Evolutionary conservation across 2,888 invertebrate genomes (phyloP).

Genomic region (Steromphala cineraria): DNA sequence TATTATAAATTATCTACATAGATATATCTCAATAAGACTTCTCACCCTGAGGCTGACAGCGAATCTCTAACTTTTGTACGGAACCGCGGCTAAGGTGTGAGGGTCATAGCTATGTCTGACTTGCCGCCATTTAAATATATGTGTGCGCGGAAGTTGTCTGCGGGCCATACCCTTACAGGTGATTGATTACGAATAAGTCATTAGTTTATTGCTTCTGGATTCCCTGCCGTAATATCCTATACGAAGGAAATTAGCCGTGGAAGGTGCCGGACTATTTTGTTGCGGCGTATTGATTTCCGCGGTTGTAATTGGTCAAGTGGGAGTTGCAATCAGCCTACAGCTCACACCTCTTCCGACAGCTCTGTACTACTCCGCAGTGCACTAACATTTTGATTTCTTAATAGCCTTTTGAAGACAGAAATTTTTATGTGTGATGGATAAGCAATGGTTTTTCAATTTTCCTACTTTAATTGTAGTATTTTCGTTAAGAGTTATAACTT

Average conservation of each 20-base stretch:
- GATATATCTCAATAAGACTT: too few relatives aligned
- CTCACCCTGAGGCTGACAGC: too few relatives aligned
- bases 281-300: conserved; percentile 20
- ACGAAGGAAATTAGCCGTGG: conserved; percentile 14
- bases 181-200: conserved; percentile 15
- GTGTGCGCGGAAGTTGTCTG: not conserved
- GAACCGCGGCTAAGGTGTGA: not conserved
- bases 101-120: conserved; percentile 6
- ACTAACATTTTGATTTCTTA: conserved; percentile 8
- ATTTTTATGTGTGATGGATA: not conserved
- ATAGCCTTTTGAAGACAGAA: not conserved
- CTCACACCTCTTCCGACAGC: not conserved
- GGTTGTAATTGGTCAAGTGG: conserved; percentile 19
- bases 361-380: not conserved
- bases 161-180: not conserved
- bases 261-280: conserved; percentile 18
- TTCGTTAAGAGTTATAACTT: not conserved
- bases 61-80: not conserved
- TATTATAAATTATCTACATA: too few relatives aligned
- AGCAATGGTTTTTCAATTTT: not conserved
- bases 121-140: conserved; percentile 18
- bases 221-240: conserved; percentile 7
- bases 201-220: conserved; percentile 12
- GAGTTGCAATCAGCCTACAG: conserved; percentile 15
- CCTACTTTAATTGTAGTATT: not conserved